Base-by-base conservation (phyloP, 2,888 invertebrate species). In the Lordiphosa fenestrarum region DNA sequence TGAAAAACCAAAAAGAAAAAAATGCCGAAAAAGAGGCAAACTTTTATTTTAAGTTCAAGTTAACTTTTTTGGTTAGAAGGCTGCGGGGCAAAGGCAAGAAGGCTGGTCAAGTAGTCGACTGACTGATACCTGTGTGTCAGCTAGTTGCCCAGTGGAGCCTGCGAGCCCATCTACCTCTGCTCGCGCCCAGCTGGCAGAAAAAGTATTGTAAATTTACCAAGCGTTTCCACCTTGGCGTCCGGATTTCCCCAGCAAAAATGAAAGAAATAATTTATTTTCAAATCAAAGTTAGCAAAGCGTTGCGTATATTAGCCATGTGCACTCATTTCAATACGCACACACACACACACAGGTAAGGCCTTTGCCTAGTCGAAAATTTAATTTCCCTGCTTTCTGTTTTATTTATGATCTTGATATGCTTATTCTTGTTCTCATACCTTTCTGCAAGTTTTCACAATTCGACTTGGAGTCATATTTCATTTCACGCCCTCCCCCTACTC, bases 381-480 rank as follows among this genome's bases (percentile, higher is more conserved):
- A 85, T 81, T 81, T 85, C 82, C 83, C 83, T 57, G 83, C 80
- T 84, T 55, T 69, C 63, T 73, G 83, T 78, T 84, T 85, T 81
- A 81, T 81, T 81, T 81, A 81, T 81, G 80, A 81, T 81, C 84
- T 69, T 71, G 86, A 84, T 85, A 85, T 85, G 86, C 84, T 85
- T 80, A 82, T 82, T 85, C 71, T 15, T 44, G 42, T 44, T 44
- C 42, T 44, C 33, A 50, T 81, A 71, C 84, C 84, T 80, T 84
- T 85, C 86, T 81, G 78, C 82, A 80, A 82, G 84, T 80, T 85
- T 84, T 82, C 80, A 81, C 77, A 78, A 85, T 80, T 84, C 85
- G 78, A 85, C 84, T 85, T 77, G 54, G 66, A 85, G 78, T 80
- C 86, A 80, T 80, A 85, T 85, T 81, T 80, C 80, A 80, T 80